Base-by-base conservation (phyloP, 2,888 invertebrate species). In the Archaeoteleia sp. region DNA sequence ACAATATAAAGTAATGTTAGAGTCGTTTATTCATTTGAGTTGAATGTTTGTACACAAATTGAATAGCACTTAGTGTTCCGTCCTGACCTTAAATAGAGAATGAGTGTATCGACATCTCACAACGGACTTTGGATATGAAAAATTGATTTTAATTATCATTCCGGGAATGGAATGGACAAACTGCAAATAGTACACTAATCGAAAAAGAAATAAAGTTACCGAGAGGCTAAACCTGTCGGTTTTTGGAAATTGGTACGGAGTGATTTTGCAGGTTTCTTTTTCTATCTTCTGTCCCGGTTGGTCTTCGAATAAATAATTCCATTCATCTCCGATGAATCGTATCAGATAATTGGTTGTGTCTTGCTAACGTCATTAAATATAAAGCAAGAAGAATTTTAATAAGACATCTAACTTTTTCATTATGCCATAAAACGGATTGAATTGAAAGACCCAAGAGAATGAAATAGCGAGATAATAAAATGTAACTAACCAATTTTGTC, bases 171-270 rank as follows among this genome's bases (percentile, higher is more conserved):
- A 49, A 43, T 39, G 43, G 51, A 40, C 39, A 42, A 40, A 42
- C 35, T 35, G 40, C 42, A 67, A 49, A 32, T 27, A 45, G 37
- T 30, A 27, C 43, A 61, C 37, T 30, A 35, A 51, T 46, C 45
- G 54, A 30, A 54, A 57, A 49, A 55, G 53, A 45, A 49, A 46
- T 42, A 57, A 53, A 53, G 51, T 54, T 37, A 54, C 12, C 12
- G 10, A 43, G 37, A 53, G 40, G 46, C 49, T 40, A 48, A 34
- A 37, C 39, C 48, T 54, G 34, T 46, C 46, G 57, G 53, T 60
- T 73, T 67, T 65, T 67, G 72, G 79, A 77, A 81, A 83, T 83
- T 82, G 77, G 75, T 69, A 70, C 65, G 72, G 74, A 75, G 81
- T 82, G 82, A 82, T 79, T 77, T 74, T 73, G 81, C 75, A 77